Evolutionary conservation across 2,888 invertebrate species (phyloP).

Genomic region (Candidula unifasciata): DNA sequence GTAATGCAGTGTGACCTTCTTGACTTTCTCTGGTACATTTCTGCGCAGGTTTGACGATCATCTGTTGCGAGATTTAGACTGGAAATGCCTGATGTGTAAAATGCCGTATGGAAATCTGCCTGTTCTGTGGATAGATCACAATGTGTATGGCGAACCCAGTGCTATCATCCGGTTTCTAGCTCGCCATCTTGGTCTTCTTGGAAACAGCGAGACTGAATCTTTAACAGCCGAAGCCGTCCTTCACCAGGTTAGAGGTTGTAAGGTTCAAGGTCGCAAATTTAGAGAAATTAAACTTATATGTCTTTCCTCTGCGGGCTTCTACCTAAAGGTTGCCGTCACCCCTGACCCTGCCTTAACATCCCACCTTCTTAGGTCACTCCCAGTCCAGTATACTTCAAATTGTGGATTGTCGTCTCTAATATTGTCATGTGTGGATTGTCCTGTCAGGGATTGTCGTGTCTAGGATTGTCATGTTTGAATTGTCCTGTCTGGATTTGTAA

Average conservation of each 20-base stretch:
- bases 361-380: too few relatives aligned
- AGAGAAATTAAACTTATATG: too few relatives aligned
- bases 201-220: constrained; percentile 22
- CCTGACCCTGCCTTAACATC: too few relatives aligned
- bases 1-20: too few relatives aligned
- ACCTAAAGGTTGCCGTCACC: too few relatives aligned
- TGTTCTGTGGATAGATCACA: constrained; percentile 50
- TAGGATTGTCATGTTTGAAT: too few relatives aligned
- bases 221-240: constrained; percentile 45
- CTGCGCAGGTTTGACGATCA: constrained; percentile 37
- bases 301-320: too few relatives aligned
- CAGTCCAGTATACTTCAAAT: too few relatives aligned
- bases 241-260: constrained; percentile 31
- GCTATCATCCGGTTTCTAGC: constrained; percentile 45
- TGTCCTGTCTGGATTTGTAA: too few relatives aligned
- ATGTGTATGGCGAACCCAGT: constrained; percentile 42
- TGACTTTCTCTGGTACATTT: neutral
- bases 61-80: constrained; percentile 41
- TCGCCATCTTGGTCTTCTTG: constrained; percentile 34
- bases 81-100: constrained; percentile 47
- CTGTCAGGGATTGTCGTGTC: too few relatives aligned
- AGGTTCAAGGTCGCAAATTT: neutral
- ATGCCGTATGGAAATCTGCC: constrained; percentile 49
- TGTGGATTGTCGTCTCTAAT: too few relatives aligned
- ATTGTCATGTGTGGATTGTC: too few relatives aligned